Conservation (phyloP, 2,113 vertebrate genomes). For the Chinchilla lanigera region DNA sequence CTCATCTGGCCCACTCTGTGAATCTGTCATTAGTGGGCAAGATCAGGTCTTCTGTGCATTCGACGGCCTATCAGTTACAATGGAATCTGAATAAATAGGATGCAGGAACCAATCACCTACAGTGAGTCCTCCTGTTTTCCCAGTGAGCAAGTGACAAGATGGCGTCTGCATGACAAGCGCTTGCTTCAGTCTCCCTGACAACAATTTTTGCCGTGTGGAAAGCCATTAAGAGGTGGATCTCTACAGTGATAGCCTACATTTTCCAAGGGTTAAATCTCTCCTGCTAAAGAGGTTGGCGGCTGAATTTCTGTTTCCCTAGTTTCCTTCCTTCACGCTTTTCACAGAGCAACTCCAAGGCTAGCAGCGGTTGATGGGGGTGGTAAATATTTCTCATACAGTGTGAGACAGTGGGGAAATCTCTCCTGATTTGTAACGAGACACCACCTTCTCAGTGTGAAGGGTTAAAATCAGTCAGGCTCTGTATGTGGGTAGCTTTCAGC, state of each 20-base stretch:
- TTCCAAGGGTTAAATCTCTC: slow-evolving; percentile 73
- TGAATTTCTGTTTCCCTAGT: slow-evolving; percentile 52
- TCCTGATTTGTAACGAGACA: not conserved
- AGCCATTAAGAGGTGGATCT: slow-evolving; percentile 73
- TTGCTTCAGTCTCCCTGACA: slow-evolving; percentile 76
- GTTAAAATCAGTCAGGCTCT: slow-evolving; percentile 64
- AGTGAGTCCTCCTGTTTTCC: not conserved
- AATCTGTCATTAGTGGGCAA: slow-evolving; percentile 46
- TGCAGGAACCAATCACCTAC: slow-evolving; percentile 48
- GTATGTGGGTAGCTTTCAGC: slow-evolving; percentile 83
- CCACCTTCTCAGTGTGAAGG: slow-evolving; percentile 46
- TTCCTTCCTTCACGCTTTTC: not conserved
- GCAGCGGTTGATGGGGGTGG: slow-evolving; percentile 4
- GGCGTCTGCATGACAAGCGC: slow-evolving; percentile 57
- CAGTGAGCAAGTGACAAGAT: not conserved
- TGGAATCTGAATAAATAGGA: slow-evolving; percentile 8
- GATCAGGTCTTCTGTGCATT: slow-evolving; percentile 49
- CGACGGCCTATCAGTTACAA: not conserved
- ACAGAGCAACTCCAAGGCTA: slow-evolving; percentile 51
- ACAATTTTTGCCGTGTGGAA: slow-evolving; percentile 69
- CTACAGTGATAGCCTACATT: slow-evolving; percentile 70
- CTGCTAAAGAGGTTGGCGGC: slow-evolving; percentile 62
- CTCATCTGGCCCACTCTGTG: slow-evolving; percentile 19
- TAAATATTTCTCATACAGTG: slow-evolving; percentile 50
- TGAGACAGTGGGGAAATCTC: slow-evolving; percentile 41